Base-by-base conservation (phyloP, 2,113 vertebrate genomes). In the Dromaius novaehollandiae region DNA sequence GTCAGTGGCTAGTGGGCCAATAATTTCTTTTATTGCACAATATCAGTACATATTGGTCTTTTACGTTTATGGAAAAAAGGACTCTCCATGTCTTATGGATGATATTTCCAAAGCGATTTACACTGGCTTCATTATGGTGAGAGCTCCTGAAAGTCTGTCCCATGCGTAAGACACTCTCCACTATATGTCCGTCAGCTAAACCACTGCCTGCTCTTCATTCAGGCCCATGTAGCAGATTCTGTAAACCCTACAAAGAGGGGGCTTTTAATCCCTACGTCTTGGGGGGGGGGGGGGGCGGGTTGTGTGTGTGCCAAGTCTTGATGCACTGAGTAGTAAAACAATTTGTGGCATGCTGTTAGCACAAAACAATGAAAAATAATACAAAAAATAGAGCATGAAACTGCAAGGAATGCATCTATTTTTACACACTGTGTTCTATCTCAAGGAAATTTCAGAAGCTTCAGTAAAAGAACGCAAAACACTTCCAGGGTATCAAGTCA, bases 291-390 rank as follows among this genome's bases (percentile, higher is more conserved):
- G 56, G 28, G 44, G 53, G 26, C 7, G 26, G 11, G 28, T 28
- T 30, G 26, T 56, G 26, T 28, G 6, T 86, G 7, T 91, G 91
- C 94, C 88, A 91, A 79, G 56, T 91, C 85, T 88, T 93, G 93
- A 95, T 94, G 73, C 88, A 95, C 13, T 86, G 88, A 95, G 93
- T 90, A 96, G 93, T 96, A 93, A 94, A 97, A 93, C 85, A 94
- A 94, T 94, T 95, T 91, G 91, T 96, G 96, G 87, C 85, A 60
- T 65, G 88, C 90, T 91, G 94, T 86, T 96, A 95, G 95, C 76
- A 90, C 91, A 90, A 95, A 97, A 93, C 85, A 96, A 91, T 90
- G 80, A 97, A 95, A 95, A 97, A 95, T 93, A 96, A 95, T 94
- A 75, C 93, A 89, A 88, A 91, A 97, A 97, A 96, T 96, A 97